Evolutionary conservation across 2,113 vertebrate species (phyloP).

Genomic region (Rhineura floridana): DNA sequence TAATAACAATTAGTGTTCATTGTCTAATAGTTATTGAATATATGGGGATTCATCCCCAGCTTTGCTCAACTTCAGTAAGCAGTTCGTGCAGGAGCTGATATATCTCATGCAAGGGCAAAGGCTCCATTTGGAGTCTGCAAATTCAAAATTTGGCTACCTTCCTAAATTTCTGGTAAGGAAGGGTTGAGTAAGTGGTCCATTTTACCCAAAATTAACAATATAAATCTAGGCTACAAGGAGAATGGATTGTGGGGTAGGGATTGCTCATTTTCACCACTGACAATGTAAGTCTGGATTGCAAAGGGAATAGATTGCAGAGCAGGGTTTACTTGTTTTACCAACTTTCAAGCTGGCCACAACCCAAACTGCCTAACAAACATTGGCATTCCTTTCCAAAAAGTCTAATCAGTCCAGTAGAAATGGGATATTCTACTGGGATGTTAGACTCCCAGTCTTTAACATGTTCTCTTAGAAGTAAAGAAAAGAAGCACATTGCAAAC

Average conservation of each 20-base stretch:
- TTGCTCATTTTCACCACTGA: neutral
- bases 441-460: too few relatives aligned
- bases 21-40: conserved; percentile 68
- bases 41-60: conserved; percentile 41
- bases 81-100: neutral
- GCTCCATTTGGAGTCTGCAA: conserved; percentile 71
- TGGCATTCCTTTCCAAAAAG: neutral
- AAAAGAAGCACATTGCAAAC: too few relatives aligned
- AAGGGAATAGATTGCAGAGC: neutral
- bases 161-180: rapidly evolving
- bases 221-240: too few relatives aligned
- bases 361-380: neutral
- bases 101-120: conserved; percentile 66
- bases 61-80: conserved; percentile 49
- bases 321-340: neutral
- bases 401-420: neutral
- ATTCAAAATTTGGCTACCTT: neutral
- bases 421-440: too few relatives aligned
- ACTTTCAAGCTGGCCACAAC: neutral
- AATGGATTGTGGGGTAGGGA: neutral
- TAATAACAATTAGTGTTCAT: conserved; percentile 52
- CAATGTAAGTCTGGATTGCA: neutral
- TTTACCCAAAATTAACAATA: neutral
- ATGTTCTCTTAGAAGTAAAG: neutral
- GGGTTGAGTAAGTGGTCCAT: neutral